Evolutionary conservation across 2,113 vertebrate genomes (phyloP), one percentile per base, ranked within the genome.

Genomic region (Lophius piscatorius): DNA sequence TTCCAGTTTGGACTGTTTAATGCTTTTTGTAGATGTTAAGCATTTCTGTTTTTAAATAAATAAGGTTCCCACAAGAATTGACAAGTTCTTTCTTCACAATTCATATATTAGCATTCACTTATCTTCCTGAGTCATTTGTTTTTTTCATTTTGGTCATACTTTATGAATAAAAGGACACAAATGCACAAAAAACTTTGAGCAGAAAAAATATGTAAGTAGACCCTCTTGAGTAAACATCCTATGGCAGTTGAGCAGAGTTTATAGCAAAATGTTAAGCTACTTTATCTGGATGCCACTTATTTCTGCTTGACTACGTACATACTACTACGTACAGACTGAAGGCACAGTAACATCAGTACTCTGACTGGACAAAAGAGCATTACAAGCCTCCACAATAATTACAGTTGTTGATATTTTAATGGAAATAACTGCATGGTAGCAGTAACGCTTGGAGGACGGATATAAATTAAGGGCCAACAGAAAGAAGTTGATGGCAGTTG

Each of bases 91-190:
- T 44, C 39, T 54, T 36, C 47, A 61, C 50, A 73, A 76, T 73
- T 70, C 11, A 78, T 76, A 64, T 78, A 82, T 69, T 71, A 73
- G 67, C 50, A 60, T 70, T 33, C 75, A 26, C 49, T 61, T 36
- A 23, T 66, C 67, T 88, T 89, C 88, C 88, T 90, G 88, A 90
- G 88, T 84, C 70, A 65, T 74, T 44, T 49, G 29, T 23, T 22
- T 62, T 51, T 31, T 48, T 23, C 63, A 79, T 67, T 83, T 82
- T 80, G 82, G 73, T 83, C 59, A 48, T 45, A 38, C 45, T 58
- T 39, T 6, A 40, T 18, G 49, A 8, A 31, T 31, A 8, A 7
- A 31, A 31, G 11, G 26, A 31, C 29, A 40, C 29, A 63, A 63
- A 51, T 45, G 11, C 46, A 73, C 60, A 74, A 76, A 83, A 52